phyloP scores from a whole-genome alignment of 2,113 vertebrate genomes.

The Camelus bactrianus region DNA sequence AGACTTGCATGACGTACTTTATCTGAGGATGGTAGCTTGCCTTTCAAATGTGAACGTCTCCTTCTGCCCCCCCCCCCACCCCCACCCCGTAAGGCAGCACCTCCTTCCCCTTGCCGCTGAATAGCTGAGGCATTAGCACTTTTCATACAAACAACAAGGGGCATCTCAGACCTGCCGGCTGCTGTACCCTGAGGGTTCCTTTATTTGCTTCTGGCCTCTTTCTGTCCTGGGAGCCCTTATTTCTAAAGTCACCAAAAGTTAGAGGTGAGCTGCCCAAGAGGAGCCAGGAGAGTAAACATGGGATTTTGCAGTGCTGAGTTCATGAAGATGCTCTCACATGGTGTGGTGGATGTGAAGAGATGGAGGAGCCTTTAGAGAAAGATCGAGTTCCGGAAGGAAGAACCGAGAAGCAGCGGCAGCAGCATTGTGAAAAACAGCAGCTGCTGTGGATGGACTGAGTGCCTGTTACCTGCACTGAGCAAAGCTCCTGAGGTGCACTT shows the following conservation, averaged over 20 bases:
- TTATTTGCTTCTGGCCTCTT: not conserved
- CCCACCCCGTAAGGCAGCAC: not conserved
- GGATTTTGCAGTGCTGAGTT: not conserved
- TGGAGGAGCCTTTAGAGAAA: not conserved
- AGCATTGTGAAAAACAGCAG: not conserved
- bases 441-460: not conserved
- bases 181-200: not conserved
- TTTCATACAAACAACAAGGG: not conserved
- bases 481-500: rapidly evolving
- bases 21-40: not conserved
- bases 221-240: not conserved
- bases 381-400: not conserved
- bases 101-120: not conserved
- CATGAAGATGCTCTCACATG: too few relatives aligned
- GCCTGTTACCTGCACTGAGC: not conserved
- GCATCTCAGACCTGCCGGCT: not conserved
- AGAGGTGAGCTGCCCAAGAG: not conserved
- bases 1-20: constrained; percentile 24
- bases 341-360: not conserved
- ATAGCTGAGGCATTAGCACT: not conserved
- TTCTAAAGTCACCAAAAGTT: not conserved
- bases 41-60: not conserved
- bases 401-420: not conserved
- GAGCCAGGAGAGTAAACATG: not conserved
- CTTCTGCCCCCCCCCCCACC: not conserved